Evolutionary conservation across 2,797 vertebrate genomes (phyloP).

Genomic region (Coluber constrictor): DNA sequence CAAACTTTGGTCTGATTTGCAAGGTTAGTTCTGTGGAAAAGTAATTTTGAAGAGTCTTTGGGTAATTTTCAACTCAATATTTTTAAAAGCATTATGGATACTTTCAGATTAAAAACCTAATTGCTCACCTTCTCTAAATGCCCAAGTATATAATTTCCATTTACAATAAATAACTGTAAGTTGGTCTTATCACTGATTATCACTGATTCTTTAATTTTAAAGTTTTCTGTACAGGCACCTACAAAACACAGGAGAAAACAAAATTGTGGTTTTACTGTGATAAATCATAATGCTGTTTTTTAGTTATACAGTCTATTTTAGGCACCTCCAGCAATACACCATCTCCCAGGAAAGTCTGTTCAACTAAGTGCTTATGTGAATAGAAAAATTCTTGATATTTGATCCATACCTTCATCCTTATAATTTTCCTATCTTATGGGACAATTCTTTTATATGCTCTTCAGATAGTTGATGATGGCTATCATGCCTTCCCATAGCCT

Average conservation of each 20-base stretch:
- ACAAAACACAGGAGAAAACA: background rate
- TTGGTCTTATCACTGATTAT: background rate
- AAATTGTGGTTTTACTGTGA: background rate
- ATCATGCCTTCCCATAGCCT: background rate
- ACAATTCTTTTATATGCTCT: background rate
- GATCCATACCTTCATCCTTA: background rate
- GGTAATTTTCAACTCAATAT: background rate
- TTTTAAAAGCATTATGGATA: background rate
- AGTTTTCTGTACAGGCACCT: background rate
- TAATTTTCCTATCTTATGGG: background rate
- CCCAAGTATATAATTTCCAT: background rate
- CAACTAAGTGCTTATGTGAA: background rate
- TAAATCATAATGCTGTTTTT: background rate
- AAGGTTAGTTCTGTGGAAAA: background rate
- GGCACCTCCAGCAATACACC: background rate
- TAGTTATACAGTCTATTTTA: background rate
- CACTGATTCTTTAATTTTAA: background rate
- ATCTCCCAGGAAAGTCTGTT: background rate
- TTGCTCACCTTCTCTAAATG: background rate
- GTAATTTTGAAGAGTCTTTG: background rate
- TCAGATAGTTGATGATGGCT: background rate
- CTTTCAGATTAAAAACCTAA: background rate
- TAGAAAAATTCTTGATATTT: background rate
- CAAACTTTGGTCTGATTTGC: background rate
- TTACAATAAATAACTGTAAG: background rate